Conservation (phyloP, 2,113 vertebrate genomes). For the Paradoxurus hermaphroditus region DNA sequence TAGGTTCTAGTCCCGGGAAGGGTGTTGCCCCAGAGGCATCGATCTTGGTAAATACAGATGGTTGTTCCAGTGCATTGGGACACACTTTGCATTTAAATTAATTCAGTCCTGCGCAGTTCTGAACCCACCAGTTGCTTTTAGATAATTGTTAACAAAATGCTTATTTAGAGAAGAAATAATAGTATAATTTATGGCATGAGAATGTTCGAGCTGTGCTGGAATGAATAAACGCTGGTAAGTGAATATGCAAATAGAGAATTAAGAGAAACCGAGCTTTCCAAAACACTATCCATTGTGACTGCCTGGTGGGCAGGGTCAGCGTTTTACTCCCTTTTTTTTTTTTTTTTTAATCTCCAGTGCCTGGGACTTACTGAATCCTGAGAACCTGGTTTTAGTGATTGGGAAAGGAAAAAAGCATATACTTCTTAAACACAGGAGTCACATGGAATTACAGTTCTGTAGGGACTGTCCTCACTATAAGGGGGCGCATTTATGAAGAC, state of each 20-base stretch:
- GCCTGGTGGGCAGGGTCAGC: not conserved
- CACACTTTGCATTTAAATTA: constrained; percentile 52
- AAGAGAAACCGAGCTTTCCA: not conserved
- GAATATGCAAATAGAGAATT: not conserved
- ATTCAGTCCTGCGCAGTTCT: not conserved
- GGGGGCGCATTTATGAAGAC: not conserved
- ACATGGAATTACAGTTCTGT: not conserved
- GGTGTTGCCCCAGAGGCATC: not conserved
- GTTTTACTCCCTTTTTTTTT: not conserved
- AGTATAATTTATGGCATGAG: not conserved
- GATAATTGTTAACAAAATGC: constrained; percentile 41
- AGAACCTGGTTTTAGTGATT: not conserved
- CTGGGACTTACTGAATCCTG: not conserved
- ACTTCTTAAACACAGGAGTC: not conserved
- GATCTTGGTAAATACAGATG: not conserved
- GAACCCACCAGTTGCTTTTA: constrained; percentile 31
- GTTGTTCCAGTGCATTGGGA: not conserved
- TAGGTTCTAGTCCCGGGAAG: not conserved
- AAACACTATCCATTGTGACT: not conserved
- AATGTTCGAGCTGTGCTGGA: not conserved
- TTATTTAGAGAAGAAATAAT: constrained; percentile 38
- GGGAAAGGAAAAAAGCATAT: not conserved
- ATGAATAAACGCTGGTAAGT: not conserved
- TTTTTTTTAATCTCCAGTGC: not conserved
- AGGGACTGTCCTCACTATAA: not conserved